Percentiles rank a stretch among this genome's conserved stretches.
Evolutionary conservation across 1,140 invertebrate species (phyloP).

Genomic region (Calliphora vicina): DNA sequence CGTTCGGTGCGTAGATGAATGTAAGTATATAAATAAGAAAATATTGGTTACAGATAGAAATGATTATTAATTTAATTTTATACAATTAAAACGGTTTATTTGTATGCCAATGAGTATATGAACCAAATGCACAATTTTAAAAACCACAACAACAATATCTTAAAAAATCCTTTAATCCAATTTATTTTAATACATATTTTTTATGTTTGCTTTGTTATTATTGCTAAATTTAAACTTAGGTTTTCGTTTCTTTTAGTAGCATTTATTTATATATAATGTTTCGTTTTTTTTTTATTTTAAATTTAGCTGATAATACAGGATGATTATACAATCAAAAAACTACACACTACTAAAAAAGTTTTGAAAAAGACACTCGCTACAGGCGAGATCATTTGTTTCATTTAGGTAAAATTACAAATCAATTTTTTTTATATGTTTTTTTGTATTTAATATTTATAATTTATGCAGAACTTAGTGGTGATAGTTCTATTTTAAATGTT

Average conservation of each 20-base stretch:
- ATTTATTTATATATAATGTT: neutral
- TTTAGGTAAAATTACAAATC: slow-evolving; percentile 26
- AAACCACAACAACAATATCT: neutral
- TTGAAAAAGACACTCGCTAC: slow-evolving; percentile 19
- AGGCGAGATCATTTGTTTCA: slow-evolving; percentile 15
- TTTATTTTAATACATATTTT: neutral
- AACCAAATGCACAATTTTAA: too few species aligned
- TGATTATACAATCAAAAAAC: slow-evolving; percentile 22
- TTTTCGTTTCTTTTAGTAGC: neutral
- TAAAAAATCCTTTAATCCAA: neutral
- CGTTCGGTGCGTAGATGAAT: too few species aligned
- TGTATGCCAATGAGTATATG: too few species aligned
- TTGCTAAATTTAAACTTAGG: neutral
- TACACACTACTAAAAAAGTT: slow-evolving; percentile 22
- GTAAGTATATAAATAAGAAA: neutral
- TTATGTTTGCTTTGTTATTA: neutral
- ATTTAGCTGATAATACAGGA: neutral
- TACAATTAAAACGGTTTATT: too few species aligned
- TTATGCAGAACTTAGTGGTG: neutral
- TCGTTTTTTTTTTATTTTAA: neutral
- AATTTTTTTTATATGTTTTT: neutral
- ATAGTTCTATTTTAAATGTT: slow-evolving; percentile 28
- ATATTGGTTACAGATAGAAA: neutral
- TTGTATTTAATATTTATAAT: slow-evolving; percentile 4
- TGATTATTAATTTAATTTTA: neutral